Evolutionary conservation across 1,140 invertebrate species (phyloP).

Genomic region (Nasonia vitripennis): DNA sequence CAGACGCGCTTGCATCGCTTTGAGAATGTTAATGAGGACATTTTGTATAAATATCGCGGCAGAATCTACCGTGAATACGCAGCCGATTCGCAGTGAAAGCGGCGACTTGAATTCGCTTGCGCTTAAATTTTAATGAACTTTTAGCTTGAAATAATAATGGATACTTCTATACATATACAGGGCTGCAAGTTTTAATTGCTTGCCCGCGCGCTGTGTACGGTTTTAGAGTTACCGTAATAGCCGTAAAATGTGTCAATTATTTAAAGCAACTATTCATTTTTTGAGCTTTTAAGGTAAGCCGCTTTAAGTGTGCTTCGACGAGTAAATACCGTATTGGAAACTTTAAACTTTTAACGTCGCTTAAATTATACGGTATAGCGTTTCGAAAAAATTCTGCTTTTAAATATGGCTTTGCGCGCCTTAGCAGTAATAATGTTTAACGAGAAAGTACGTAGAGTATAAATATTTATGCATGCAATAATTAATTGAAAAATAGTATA

Average conservation of each 20-base stretch:
- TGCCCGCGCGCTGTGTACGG: not conserved
- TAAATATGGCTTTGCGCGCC: no score
- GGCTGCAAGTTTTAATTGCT: constrained; percentile 3
- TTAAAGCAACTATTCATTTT: constrained; percentile 28
- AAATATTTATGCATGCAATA: no score
- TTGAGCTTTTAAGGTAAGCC: constrained; percentile 28
- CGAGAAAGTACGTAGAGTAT: no score
- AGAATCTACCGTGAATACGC: no score
- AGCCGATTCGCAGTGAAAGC: not conserved
- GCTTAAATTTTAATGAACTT: not conserved
- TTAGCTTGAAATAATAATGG: not conserved
- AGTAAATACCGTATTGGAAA: constrained; percentile 11
- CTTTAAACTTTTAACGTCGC: not conserved
- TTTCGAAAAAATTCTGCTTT: no score
- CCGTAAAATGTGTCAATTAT: constrained; percentile 31
- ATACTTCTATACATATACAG: not conserved
- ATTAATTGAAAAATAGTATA: no score
- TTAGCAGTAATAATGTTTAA: no score
- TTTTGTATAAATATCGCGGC: not conserved
- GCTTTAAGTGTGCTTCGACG: not conserved
- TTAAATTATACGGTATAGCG: no score
- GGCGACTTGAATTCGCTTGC: not conserved
- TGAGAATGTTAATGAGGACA: not conserved
- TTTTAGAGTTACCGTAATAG: constrained; percentile 7
- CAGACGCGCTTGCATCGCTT: not conserved